Percentiles rank a stretch among this genome's conserved stretches.
Conservation (phyloP, 2,888 invertebrate genomes). For the Plagiodera versicolora region DNA sequence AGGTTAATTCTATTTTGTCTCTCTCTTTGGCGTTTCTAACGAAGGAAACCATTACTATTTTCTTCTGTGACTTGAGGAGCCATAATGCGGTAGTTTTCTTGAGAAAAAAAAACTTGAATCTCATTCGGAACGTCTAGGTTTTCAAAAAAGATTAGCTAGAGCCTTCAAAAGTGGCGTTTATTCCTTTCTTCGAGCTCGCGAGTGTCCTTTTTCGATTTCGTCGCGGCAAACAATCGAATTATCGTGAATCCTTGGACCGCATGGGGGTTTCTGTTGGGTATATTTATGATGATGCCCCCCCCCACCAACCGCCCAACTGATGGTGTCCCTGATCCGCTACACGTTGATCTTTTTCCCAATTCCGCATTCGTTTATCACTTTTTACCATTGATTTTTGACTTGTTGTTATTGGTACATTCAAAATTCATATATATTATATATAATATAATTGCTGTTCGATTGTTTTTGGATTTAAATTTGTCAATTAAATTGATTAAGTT, state of each 20-base stretch:
- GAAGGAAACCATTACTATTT: too few relatives aligned
- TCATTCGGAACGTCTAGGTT: too few relatives aligned
- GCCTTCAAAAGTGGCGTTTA: too few relatives aligned
- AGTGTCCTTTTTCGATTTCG: too few relatives aligned
- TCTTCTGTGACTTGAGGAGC: too few relatives aligned
- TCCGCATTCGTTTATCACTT: slow-evolving; percentile 51
- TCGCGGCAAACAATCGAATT: too few relatives aligned
- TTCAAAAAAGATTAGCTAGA: too few relatives aligned
- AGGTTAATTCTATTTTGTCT: too few relatives aligned
- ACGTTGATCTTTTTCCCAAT: slow-evolving; percentile 40
- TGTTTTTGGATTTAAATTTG: slow-evolving; percentile 41
- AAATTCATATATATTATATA: slow-evolving; percentile 42
- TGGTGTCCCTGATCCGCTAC: slow-evolving; percentile 48
- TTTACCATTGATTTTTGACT: slow-evolving; percentile 44
- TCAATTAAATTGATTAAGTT: slow-evolving; percentile 53
- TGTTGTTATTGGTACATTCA: slow-evolving; percentile 50
- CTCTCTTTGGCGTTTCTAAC: too few relatives aligned
- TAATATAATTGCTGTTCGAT: slow-evolving; percentile 41
- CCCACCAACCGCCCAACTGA: slow-evolving; percentile 51
- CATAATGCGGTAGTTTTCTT: too few relatives aligned
- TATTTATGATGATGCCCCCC: slow-evolving; percentile 19
- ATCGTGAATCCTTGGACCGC: background rate
- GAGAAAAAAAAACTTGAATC: too few relatives aligned
- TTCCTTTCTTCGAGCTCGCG: too few relatives aligned
- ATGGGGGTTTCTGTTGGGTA: slow-evolving; percentile 8